Evolutionary conservation across 2,797 vertebrate species (phyloP), one percentile per base, ranked within the genome.

Genomic region (Sebastes kiyomatsui): DNA sequence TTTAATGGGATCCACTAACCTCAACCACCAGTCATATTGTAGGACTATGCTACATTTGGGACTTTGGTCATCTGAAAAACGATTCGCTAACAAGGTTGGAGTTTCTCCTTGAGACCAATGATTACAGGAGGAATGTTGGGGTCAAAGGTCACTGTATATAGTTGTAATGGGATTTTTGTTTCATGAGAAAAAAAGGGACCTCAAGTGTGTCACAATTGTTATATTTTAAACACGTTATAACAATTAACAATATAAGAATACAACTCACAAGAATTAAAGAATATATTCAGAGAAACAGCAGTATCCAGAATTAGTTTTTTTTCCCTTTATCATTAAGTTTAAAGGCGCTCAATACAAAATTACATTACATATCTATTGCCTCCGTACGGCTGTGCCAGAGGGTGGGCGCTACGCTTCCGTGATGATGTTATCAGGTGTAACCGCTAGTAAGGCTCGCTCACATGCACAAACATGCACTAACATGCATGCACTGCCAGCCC

Each of bases 11-110:
- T 38, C 35, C 14, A 58, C 25, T 78, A 20, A 65, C 79, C 14
- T 81, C 7, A 61, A 9, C 46, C 69, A 62, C 2, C 42, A 65
- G 49, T 73, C 18, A 67, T 55, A 59, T 27, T 55, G 55, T 55
- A 73, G 32, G 25, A 42, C 38, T 62, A 42, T 55, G 55, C 7
- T 22, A 64, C 67, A 62, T 68, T 46, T 69, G 71, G 33, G 35
- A 68, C 49, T 79, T 55, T 77, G 25, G n/a, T 54, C 35, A 54
- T 72, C 33, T 84, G 54, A 79, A 0, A 69, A 69, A 81, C 35
- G 20, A 32, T 52, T 75, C 8, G 3, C 9, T 61, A 23, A 30
- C n/a, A 18, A 35, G 32, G 75, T 2, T 71, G 28, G 18, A 67
- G 58, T 35, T 52, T 69, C 64, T 76, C 8, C 30, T 75, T 42